Evolutionary conservation across 2,797 vertebrate genomes (phyloP), one percentile per base, ranked within the genome.

Genomic region (Acrocephalus scirpaceus): DNA sequence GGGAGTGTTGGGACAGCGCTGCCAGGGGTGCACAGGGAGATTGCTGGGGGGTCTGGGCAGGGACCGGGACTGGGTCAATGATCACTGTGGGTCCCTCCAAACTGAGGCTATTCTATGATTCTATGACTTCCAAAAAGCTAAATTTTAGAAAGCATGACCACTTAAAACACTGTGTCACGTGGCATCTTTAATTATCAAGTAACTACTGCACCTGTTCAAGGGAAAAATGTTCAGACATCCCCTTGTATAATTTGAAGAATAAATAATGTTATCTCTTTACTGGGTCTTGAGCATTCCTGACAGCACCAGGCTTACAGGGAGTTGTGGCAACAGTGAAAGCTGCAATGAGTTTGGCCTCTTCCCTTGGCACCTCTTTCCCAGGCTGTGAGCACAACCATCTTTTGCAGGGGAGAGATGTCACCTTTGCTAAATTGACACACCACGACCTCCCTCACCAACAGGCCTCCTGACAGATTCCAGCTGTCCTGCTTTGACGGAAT

Each of bases 401-500:
- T 30, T 64, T 44, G 29, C n/a, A 74, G 45, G 30, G 64, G 30
- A 70, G 71, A 86, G 61, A 71, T 71, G 61, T 90, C 69, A 73
- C 57, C 76, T 75, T 8, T 79, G 45, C 80, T 86, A 64, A 89
- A 81, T 0, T 19, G 79, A 79, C 65, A 72, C 50, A 65, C 54
- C 44, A 32, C 0, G 1, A 83, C 82, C 62, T 83, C 57, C 71
- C 56, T 40, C 56, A 77, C 65, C 71, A 93, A 20, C 38, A 61
- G 53, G 17, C 48, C 69, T 83, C 75, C 86, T 65, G 50, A 85
- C 57, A 65, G 71, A 93, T n/a, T 81, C 91, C 48, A 83, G 57
- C 81, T 62, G 51, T 80, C 61, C 62, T 86, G 87, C 51, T 88
- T 51, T 83, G 71, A 90, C 3, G 0, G 58, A 80, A 61, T 21